Base-by-base conservation (phyloP, 2,797 vertebrate genomes). In the Anguilla obscura region DNA sequence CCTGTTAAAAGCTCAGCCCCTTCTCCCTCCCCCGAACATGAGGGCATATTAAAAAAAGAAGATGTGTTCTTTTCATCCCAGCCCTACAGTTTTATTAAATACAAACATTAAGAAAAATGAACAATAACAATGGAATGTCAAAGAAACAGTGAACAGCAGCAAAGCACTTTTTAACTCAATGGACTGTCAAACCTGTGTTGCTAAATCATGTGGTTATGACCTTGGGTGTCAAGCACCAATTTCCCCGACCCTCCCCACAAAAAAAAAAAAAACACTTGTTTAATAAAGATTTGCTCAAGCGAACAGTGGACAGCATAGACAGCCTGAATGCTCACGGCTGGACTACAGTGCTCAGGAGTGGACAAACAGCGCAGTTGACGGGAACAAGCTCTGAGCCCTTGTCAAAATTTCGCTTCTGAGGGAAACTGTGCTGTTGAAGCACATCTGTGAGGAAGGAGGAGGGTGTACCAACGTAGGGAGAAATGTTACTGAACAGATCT, bases 111-210 rank as follows among this genome's bases (percentile, higher is more conserved):
- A 86, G 63, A 85, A 86, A 86, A 88, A n/a, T 52, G 2, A 36
- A 83, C 33, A 82, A 40, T 84, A 52, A 79, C 79, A 86, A 88
- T 86, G 85, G 88, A 86, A 88, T 89, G 88, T 87, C 80, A 94
- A 93, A 91, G 93, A 92, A 91, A 85, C 91, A 95, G 89, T 93
- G 93, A 94, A 94, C 91, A 94, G 94, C 93, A 94, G 95, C 94
- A 92, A 95, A 95, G 95, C 94, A 93, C 92, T 93, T 82, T 85
- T 45, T 24, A 84, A 93, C 93, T 92, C 94, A 94, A 92, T 87
- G 93, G 94, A 95, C 93, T 93, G 91, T 92, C 92, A 94, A 92
- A 94, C 93, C 94, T 92, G 88, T 79, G 92, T 93, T 24, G 92
- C 0, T 0, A 89, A 89, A 91, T 88, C 90, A 92, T 94, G 94